A percentile compares a stretch with the other conserved stretches of the same genome.
phyloP scores from a whole-genome alignment of 2,113 vertebrate species.

The Mellivora capensis region DNA sequence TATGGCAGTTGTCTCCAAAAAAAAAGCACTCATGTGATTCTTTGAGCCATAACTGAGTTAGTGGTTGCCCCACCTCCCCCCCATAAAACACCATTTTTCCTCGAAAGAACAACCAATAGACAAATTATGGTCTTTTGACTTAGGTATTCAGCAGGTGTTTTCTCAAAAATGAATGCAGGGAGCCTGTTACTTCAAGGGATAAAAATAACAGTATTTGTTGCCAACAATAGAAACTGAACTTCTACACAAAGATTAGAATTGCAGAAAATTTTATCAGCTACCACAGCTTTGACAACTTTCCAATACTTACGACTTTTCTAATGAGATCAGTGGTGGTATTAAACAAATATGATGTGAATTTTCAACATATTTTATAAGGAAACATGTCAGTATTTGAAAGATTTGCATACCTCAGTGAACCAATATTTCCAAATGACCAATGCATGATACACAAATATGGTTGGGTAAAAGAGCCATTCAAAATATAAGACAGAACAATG shows the following conservation, averaged over 20 bases:
- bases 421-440: background rate
- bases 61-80: no score
- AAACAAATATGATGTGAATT: background rate
- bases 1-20: background rate
- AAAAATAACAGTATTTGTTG: slow-evolving; percentile 31
- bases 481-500: background rate
- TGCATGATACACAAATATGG: background rate
- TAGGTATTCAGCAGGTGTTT: background rate
- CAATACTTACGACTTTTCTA: background rate
- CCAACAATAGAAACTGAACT: slow-evolving; percentile 16
- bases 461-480: background rate
- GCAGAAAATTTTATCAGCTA: background rate
- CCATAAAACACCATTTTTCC: slow-evolving; percentile 11
- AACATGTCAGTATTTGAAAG: background rate
- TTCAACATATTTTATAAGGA: background rate
- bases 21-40: background rate
- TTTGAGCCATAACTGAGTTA: background rate
- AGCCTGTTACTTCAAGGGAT: background rate
- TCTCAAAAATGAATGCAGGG: background rate
- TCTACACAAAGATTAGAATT: slow-evolving; percentile 8
- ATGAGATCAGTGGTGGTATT: background rate
- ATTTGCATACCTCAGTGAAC: background rate
- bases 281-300: background rate
- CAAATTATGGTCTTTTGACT: slow-evolving; percentile 6
- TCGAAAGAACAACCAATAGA: slow-evolving; percentile 29